Evolutionary conservation across 2,113 vertebrate genomes (phyloP), one percentile per base, ranked within the genome.

Genomic region (Notarius quadriscutis): DNA sequence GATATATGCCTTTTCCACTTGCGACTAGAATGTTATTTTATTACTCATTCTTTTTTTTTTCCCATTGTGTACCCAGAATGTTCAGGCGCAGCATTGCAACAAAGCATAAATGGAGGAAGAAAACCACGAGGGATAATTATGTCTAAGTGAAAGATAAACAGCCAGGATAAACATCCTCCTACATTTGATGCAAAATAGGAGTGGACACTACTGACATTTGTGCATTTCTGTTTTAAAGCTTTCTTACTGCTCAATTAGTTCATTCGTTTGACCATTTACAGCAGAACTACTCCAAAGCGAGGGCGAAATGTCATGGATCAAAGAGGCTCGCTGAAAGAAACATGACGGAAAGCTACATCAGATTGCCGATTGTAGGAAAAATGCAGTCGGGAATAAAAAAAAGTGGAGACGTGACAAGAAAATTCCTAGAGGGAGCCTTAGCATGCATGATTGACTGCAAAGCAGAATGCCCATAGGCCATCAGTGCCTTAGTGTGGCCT

Each of bases 1-100:
- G 86, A 84, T 84, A 91, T 77, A 91, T 89, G 86, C 88, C 50
- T 75, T 89, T 91, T 77, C 63, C 80, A 9, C 27, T 84, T 25
- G 75, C 55, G 83, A 90, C 80, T 55, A 75, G 58, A 80, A 72
- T 48, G 67, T 80, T 79, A 50, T 88, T 87, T 87, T 87, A 78
- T 75, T 60, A 67, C 72, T 58, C 71, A 62, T 74, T 86, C 74
- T 80, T 51, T 87, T 89, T 87, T 41, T 82, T 57, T 57, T 12
- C 55, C 48, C 34, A 22, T 78, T 78, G 25, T 7, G 25, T 57
- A 22, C n/a, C 55, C 51, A 77, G 60, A 27, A 67, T 41, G 8
- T 51, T 62, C 84, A 60, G 10, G 81, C 72, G 53, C 22, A 88
- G 30, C 72, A 77, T 20, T 30, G 90, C 74, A 25, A 69, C 89